These are phyloP conservation scores for Parasteatoda tepidariorum DNA, from an alignment of 1,140 invertebrate genomes.

Conservation along the genomic window DNA sequence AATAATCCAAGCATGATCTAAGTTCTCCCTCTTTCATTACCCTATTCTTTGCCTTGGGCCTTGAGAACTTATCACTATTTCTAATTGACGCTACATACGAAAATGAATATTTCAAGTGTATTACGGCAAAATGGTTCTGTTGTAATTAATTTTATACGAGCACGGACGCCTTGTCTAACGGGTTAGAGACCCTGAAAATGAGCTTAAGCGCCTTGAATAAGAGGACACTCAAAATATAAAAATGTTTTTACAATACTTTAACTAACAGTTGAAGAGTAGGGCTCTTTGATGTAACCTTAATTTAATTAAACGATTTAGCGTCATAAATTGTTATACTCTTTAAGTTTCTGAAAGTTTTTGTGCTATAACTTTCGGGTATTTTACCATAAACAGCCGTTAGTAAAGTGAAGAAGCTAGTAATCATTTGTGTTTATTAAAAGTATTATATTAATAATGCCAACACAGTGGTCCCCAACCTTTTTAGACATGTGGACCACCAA, in stretches of 20 bases:
- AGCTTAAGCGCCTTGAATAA: background rate
- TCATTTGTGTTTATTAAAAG: too few relatives aligned
- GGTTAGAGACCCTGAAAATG: conserved; percentile 36
- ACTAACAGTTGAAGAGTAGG: background rate
- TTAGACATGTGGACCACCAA: too few relatives aligned
- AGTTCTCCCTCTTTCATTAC: conserved; percentile 46
- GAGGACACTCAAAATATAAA: background rate
- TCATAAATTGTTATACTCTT: too few relatives aligned
- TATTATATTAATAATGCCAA: too few relatives aligned
- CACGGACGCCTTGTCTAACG: conserved; percentile 32
- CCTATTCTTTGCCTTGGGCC: conserved; percentile 43
- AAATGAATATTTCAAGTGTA: conserved; percentile 56
- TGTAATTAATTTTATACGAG: conserved; percentile 57
- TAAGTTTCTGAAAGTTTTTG: too few relatives aligned
- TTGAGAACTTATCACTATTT: conserved; percentile 46
- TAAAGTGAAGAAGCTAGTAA: too few relatives aligned
- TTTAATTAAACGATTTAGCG: too few relatives aligned
- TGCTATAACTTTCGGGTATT: too few relatives aligned
- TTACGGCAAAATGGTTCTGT: conserved; percentile 54
- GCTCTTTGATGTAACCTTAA: conserved; percentile 16
- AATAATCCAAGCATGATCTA: conserved; percentile 29
- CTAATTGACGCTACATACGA: conserved; percentile 50
- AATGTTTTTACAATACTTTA: background rate
- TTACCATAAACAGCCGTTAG: too few relatives aligned
- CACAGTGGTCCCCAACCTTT: too few relatives aligned